Conservation (phyloP, 2,888 invertebrate genomes). For the Rhamphomyia laevipes region DNA sequence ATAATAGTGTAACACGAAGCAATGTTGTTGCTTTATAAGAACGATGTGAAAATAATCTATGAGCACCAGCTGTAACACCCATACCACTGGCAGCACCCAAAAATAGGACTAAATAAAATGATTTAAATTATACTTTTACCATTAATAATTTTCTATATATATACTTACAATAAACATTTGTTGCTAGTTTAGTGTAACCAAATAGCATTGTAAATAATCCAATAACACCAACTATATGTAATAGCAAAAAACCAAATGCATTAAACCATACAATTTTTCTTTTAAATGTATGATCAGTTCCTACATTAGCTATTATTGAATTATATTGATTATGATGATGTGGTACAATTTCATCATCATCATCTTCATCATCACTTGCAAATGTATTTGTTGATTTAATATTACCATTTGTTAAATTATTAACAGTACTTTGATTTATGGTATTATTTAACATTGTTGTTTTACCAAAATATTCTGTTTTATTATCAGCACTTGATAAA, state of each 20-base stretch:
- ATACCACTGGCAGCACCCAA: slow-evolving; percentile 33
- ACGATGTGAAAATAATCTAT: slow-evolving; percentile 66
- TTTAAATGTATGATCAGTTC: slow-evolving; percentile 40
- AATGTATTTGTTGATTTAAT: slow-evolving; percentile 7
- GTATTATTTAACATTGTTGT: slow-evolving; percentile 11
- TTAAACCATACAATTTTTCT: slow-evolving; percentile 50
- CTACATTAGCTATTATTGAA: slow-evolving; percentile 35
- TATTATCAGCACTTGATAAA: slow-evolving; percentile 11
- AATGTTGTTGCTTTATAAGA: slow-evolving; percentile 60
- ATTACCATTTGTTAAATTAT: neutral
- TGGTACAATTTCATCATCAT: slow-evolving; percentile 8
- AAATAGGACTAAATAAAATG: slow-evolving; percentile 6
- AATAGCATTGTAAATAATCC: slow-evolving; percentile 13
- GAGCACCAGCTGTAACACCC: slow-evolving; percentile 71
- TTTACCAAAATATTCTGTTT: slow-evolving; percentile 11
- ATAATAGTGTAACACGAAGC: slow-evolving; percentile 47
- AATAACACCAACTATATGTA: slow-evolving; percentile 40
- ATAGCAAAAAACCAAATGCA: slow-evolving; percentile 44
- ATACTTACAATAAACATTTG: slow-evolving; percentile 36
- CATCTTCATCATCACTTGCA: slow-evolving; percentile 5
- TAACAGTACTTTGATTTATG: slow-evolving; percentile 4
- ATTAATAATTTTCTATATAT: neutral
- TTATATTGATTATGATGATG: slow-evolving; percentile 12
- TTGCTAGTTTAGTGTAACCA: slow-evolving; percentile 24
- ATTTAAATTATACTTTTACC: neutral